Evolutionary conservation across 1,140 invertebrate species (phyloP).

Genomic region (Plectus sambesii): DNA sequence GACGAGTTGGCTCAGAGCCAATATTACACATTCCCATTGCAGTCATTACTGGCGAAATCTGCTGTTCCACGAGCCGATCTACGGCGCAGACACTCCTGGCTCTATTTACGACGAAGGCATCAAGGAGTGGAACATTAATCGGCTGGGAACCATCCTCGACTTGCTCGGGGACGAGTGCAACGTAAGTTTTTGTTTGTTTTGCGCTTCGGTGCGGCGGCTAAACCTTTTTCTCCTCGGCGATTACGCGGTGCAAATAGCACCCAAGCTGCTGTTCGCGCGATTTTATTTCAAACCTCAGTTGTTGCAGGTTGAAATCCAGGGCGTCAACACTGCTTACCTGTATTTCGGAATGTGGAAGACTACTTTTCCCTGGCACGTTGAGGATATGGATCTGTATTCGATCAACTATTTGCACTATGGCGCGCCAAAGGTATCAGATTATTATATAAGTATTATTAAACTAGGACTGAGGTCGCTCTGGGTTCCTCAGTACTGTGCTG

Average conservation of each 20-base stretch:
- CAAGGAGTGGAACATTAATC: conserved; percentile 86
- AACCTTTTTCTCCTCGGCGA: too few relatives aligned
- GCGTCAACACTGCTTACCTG: conserved; percentile 94
- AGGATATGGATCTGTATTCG: conserved; percentile 98
- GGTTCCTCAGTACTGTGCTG: too few relatives aligned
- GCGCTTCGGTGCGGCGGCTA: too few relatives aligned
- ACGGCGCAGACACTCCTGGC: conserved; percentile 91
- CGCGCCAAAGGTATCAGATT: conserved; percentile 31
- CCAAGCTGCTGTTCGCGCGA: too few relatives aligned
- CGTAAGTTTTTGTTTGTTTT: conserved; percentile 60
- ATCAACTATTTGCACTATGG: conserved; percentile 97
- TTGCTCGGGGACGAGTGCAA: conserved; percentile 72
- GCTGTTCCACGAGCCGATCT: conserved; percentile 75
- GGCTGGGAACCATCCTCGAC: conserved; percentile 81
- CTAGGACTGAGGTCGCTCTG: too few relatives aligned
- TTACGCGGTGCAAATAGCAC: too few relatives aligned
- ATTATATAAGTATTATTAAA: too few relatives aligned
- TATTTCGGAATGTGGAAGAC: conserved; percentile 99
- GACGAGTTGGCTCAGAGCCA: too few relatives aligned
- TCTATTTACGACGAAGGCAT: conserved; percentile 77
- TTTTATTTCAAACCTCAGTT: not conserved
- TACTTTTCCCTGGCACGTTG: conserved; percentile 98
- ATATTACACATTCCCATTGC: too few relatives aligned
- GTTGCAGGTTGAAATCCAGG: conserved; percentile 67
- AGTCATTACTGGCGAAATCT: conserved; percentile 56